Conservation (phyloP, 1,140 invertebrate genomes). For the Amphibalanus amphitrite region DNA sequence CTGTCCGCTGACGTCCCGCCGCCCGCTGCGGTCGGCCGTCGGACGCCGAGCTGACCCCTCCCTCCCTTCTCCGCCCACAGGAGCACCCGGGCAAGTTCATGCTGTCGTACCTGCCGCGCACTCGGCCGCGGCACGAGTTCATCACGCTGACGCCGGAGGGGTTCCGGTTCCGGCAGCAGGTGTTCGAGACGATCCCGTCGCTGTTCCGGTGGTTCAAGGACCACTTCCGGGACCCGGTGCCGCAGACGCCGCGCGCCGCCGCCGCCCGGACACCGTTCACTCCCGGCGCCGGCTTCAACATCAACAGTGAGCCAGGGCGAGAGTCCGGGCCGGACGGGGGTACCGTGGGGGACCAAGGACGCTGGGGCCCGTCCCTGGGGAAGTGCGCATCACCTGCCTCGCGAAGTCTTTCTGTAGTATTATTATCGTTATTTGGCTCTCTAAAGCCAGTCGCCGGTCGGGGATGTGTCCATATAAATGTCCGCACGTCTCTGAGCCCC, state of each 20-base stretch:
- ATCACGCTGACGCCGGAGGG: constrained; percentile 82
- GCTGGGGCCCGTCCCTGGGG: too few relatives aligned
- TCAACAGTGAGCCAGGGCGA: not conserved
- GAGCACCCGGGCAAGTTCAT: constrained; percentile 89
- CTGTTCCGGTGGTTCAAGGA: constrained; percentile 95
- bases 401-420: too few relatives aligned
- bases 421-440: too few relatives aligned
- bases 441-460: too few relatives aligned
- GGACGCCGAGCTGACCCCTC: too few relatives aligned
- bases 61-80: constrained; percentile 26
- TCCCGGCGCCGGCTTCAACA: not conserved
- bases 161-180: constrained; percentile 70
- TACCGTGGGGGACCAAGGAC: too few relatives aligned
- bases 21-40: too few relatives aligned
- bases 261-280: constrained; percentile 20
- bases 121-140: constrained; percentile 72
- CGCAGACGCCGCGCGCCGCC: constrained; percentile 43
- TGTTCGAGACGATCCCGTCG: constrained; percentile 64
- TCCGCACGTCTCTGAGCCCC: too few relatives aligned
- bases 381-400: too few relatives aligned
- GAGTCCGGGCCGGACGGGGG: too few relatives aligned
- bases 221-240: constrained; percentile 67
- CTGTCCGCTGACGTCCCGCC: too few relatives aligned
- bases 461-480: too few relatives aligned
- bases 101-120: constrained; percentile 77